Evolutionary conservation across 2,113 vertebrate species (phyloP), one percentile per base, ranked within the genome.

Genomic region (Myotis davidii): DNA sequence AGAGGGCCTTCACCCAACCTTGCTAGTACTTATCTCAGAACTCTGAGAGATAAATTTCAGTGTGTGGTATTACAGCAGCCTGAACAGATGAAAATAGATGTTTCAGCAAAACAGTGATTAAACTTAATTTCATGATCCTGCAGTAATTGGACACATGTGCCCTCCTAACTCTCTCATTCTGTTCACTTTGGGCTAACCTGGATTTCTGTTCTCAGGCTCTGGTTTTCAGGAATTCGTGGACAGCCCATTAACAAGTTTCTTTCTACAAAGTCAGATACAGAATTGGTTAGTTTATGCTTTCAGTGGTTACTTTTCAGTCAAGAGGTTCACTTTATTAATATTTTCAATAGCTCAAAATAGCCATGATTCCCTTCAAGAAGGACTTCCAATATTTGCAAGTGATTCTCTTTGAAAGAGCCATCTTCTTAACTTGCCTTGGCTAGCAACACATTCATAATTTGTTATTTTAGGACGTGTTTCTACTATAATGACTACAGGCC

Each of bases 51-150:
- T 6, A 79, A 72, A 45, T 61, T 21, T 59, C 56, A 21, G 6
- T 18, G 1, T 20, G 52, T 42, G 5, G 4, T 11, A 70, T 67
- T 70, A 23, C 5, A 69, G 39, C 25, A 78, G 27, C 16, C 32
- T 2, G 0, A 50, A 45, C 6, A 2, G 34, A 50, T 27, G 77
- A 59, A 70, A 39, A 61, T 4, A 50, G 72, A 78, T 61, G 39
- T 78, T 89, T 67, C 27, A 90, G 17, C 20, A 29, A 65, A 21
- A 77, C 27, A 82, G 77, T 17, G 6, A 77, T 27, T 89, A 77
- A 82, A 59, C 29, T 64, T 54, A 64, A 86, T 67, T 90, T 94
- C 67, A 89, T 42, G 42, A 89, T 85, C 54, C 64, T 76, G n/a
- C 1, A 39, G 21, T 34, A 54, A 83, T 17, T 59, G n/a, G 48